phyloP scores from a whole-genome alignment of 2,113 vertebrate species.

The Leptosomus discolor region DNA sequence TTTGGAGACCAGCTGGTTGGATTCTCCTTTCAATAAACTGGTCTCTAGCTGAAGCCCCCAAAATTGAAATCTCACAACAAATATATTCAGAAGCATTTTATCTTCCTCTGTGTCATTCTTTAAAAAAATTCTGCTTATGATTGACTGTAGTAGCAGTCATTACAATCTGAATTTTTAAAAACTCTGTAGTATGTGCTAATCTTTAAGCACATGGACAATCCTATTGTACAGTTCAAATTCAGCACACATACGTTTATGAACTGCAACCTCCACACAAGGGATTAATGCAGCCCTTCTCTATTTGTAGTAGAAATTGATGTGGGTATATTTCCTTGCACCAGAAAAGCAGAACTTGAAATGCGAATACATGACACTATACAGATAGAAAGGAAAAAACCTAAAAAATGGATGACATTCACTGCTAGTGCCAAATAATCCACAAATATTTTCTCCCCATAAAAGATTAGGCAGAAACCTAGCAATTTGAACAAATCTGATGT shows the following conservation, averaged over 20 bases:
- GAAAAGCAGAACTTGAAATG: not conserved
- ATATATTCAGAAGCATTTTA: not conserved
- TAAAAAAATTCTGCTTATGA: not conserved
- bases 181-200: not conserved
- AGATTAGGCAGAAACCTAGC: not conserved
- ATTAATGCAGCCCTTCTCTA: not conserved
- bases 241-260: not conserved
- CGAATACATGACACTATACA: accelerated
- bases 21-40: not conserved
- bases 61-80: not conserved
- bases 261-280: not conserved
- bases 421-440: not conserved
- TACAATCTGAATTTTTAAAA: not conserved
- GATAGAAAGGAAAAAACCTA: not conserved
- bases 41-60: not conserved
- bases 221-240: not conserved
- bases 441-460: not conserved
- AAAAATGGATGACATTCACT: not conserved
- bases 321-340: not conserved
- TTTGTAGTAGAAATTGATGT: not conserved
- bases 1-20: not conserved
- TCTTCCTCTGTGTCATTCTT: not conserved
- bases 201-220: not conserved
- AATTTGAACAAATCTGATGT: not conserved
- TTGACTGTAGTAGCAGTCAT: not conserved